phyloP scores from a whole-genome alignment of 2,797 vertebrate genomes.

The Heteromormyrus szaboi region DNA sequence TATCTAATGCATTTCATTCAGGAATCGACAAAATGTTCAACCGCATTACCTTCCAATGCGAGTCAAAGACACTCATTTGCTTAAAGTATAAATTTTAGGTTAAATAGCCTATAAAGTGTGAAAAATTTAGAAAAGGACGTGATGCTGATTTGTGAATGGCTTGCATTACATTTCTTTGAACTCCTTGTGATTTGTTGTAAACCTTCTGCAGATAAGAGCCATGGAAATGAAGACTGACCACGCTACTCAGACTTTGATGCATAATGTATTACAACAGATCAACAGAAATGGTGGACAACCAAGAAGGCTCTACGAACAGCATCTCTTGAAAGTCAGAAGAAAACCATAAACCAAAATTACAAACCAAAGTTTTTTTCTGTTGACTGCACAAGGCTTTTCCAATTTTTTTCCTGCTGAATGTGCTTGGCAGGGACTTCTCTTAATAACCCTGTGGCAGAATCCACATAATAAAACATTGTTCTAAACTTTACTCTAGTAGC shows the following conservation, averaged over 20 bases:
- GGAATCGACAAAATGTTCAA: background rate
- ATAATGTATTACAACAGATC: background rate
- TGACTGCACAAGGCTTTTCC: background rate
- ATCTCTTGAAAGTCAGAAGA: background rate
- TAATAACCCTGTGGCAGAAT: background rate
- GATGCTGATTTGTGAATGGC: background rate
- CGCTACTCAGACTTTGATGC: background rate
- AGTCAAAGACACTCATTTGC: background rate
- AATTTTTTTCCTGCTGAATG: background rate
- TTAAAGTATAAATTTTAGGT: background rate
- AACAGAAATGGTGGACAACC: background rate
- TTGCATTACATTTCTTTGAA: background rate
- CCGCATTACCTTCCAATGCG: background rate
- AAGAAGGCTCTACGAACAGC: background rate
- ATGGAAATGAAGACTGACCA: background rate
- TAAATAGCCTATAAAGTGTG: background rate
- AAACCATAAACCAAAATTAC: background rate
- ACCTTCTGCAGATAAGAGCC: background rate
- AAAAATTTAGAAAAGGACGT: background rate
- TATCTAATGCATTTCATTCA: background rate
- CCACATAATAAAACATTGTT: background rate
- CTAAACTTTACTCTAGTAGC: background rate
- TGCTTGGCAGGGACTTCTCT: background rate
- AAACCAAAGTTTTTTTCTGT: background rate
- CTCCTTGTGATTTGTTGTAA: background rate